Base-by-base conservation (phyloP, 2,888 invertebrate species). In the Trachelus troglodyta region DNA sequence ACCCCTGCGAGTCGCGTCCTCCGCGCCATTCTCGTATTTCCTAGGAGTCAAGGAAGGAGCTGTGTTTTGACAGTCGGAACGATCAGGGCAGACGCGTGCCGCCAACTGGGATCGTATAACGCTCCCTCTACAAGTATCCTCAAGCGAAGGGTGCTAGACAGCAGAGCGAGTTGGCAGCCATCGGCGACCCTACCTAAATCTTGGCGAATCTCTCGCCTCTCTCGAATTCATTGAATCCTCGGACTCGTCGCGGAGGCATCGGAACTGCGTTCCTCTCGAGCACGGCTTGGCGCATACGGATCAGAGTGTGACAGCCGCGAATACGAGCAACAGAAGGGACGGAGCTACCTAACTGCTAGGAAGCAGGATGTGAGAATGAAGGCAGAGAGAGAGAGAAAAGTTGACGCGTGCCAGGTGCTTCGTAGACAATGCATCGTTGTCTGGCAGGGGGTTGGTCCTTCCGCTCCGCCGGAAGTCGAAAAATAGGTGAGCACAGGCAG, bases 341-440 rank as follows among this genome's bases (percentile, higher is more conserved):
- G 40, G 40, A 40, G 40, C 40, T 35, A 12, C 35, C 12, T 15
- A 15, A 40, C 15, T 40, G 40, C 15, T 40, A 40, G 40, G 78
- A 73, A 69, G 77, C 69, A 75, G 40, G 74, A 34, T 35, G 69
- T 74, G 33, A 71, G 34, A 30, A 33, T 31, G 56, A 73, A 31
- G 74, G 69, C 68, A 15, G 34, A 73, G 12, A 23, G 35, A 71
- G 84, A 86, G 87, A 86, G 85, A 85, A 86, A 82, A 85, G 86
- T 85, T 86, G 88, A 89, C 89, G 88, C 90, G 90, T 90, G 91
- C 91, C 91, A 90, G 91, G 90, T 90, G 90, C 89, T 89, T 88
- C 86, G 85, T 81, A 83, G 85, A 85, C 87, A 89, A 87, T 89
- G 89, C 89, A 87, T 89, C 88, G 87, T 88, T 89, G 88, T 89